Evolutionary conservation across 1,140 invertebrate species (phyloP), one percentile per base, ranked within the genome.

Genomic region (Drosophila busckii): DNA sequence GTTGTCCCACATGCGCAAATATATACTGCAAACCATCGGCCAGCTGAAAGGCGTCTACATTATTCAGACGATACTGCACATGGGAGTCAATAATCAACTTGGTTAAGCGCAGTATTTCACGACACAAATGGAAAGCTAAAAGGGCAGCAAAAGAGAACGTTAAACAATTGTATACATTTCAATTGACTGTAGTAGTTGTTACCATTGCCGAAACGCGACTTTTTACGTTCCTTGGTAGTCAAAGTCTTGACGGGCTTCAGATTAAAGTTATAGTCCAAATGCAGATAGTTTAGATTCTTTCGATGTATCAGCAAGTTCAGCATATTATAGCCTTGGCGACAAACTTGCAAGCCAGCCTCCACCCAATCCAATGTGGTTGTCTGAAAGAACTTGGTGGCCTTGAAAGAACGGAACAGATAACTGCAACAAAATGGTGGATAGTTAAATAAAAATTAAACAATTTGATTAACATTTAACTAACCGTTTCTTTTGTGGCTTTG

Each of bases 241-340:
- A 99, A 89, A 0, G 98, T 99, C 88, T 99, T 99, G 0, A 99
- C 98, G 0, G 98, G 98, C 88, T 99, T 99, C 85, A 99, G 90
- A 88, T 99, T 99, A 86, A 99, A 99, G 88, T 99, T 99, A 87
- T 99, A 99, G 90, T 99, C 98, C 87, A 99, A 91, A 92, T 99
- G 98, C 17, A 99, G 91, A 87, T 99, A 99, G 87, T 99, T 99
- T 4, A 99, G 91, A 89, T 99, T 99, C 88, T 99, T 99, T 35
- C 98, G 93, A 89, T 99, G 98, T 85, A 99, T 99, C 32, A 99
- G 89, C 25, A 99, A 89, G 88, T 99, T 99, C 5, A 99, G 89
- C 98, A 99, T 99, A 87, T 99, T 99, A 88, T 99, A 99, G 7
- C 98, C 98, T 88, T 99, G 98, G 7, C 98, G 91, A 87, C 98